Base-by-base conservation (phyloP, 92 coral and sea anemone genomes). In the Micromussa lordhowensis region DNA sequence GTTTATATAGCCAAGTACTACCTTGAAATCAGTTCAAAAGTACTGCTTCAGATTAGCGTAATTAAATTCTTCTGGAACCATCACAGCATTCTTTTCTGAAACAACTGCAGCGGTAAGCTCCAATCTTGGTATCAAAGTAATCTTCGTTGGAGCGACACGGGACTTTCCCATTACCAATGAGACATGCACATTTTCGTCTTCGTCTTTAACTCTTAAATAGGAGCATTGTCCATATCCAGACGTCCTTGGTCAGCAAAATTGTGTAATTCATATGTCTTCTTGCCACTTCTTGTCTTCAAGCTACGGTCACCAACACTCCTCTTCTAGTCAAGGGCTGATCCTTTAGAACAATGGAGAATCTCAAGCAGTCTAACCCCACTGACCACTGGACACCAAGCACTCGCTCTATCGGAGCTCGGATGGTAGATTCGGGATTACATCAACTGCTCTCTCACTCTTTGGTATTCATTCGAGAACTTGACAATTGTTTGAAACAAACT, bases 91-190 rank as follows among this genome's bases (percentile, higher is more conserved):
- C 40, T 83, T 54, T 79, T 53, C 79, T 51, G 70, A 70, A 72
- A 83, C 79, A 53, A 83, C 87, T 31, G 80, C 87, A 59, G 84
- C 74, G 49, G 78, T 86, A 36, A 86, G 90, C 36, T 86, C 84
- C 83, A 78, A 32, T 63, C 90, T 70, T 68, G 90, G 90, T 87
- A 87, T 81, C 18, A 61, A 64, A 16, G 85, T 64, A 21, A 38
- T 63, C 75, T 81, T 81, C 85, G 76, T 18, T 81, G 75, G 85
- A 81, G 75, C 57, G 85, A 63, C 85, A 24, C 85, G 40, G 85
- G 85, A 63, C 75, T 81, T 81, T 64, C 75, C 85, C 85, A 64
- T 68, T 38, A 81, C 75, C 59, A 64, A 35, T 34, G 75, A 81
- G 31, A 81, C 85, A 81, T 36, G n/a, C 40, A 58, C 71, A 59